Evolutionary conservation across 2,888 invertebrate species (phyloP).

Genomic region (Smittia sp.): DNA sequence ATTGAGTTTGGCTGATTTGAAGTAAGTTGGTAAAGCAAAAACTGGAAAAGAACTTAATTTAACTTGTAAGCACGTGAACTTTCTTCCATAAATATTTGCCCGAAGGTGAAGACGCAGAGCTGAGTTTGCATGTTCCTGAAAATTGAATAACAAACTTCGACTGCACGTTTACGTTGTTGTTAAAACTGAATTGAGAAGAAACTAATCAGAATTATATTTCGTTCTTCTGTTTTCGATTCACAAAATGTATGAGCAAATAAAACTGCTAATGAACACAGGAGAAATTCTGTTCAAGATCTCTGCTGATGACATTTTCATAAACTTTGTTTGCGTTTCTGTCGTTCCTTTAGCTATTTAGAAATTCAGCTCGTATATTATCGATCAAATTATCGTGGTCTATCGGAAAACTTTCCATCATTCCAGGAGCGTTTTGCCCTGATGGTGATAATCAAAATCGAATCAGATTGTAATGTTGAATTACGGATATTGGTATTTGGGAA

Average conservation of each 20-base stretch:
- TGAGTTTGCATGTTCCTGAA: background rate
- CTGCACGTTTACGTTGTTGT: background rate
- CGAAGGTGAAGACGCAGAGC: too few relatives aligned
- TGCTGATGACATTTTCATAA: background rate
- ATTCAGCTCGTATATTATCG: constrained; percentile 20
- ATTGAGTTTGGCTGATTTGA: too few relatives aligned
- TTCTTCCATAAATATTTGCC: background rate
- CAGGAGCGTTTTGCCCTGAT: background rate
- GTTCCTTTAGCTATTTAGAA: background rate
- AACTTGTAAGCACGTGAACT: background rate
- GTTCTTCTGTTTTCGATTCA: constrained; percentile 14
- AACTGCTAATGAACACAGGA: background rate
- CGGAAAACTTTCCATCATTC: background rate
- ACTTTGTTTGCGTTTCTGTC: background rate
- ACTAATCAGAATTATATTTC: background rate
- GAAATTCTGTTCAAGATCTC: background rate
- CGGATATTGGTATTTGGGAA: background rate
- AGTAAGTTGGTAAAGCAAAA: too few relatives aligned
- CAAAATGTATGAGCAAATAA: background rate
- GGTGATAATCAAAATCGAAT: constrained; percentile 38
- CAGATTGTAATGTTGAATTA: constrained; percentile 12
- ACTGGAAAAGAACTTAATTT: background rate
- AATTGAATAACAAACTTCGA: background rate
- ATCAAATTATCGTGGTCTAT: constrained; percentile 26
- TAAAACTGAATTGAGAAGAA: background rate